Conservation (phyloP, 1,140 invertebrate species). For the Pteromalus puparum region DNA sequence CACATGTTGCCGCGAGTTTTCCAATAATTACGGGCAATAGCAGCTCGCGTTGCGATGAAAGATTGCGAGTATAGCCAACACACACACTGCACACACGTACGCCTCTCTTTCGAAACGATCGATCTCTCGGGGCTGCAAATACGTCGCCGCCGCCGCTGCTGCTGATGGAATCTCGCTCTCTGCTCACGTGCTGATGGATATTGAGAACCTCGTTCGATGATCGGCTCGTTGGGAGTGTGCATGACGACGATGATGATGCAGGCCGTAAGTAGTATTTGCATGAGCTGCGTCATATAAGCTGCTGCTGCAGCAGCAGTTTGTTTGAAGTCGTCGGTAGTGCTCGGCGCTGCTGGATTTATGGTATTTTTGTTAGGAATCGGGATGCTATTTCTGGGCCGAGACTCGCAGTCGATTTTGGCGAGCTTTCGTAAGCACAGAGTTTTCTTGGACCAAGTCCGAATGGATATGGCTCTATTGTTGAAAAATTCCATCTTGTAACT, state of each 20-base stretch:
- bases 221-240: not conserved
- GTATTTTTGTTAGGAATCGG: not conserved
- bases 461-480: too few species aligned
- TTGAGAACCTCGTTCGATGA: not conserved
- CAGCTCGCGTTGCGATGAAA: constrained; percentile 36
- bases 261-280: not conserved
- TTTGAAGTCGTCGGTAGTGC: not conserved
- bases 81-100: not conserved
- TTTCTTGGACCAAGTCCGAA: not conserved
- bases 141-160: not conserved
- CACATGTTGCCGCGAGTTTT: not conserved
- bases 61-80: not conserved
- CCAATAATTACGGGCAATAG: constrained; percentile 34
- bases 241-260: not conserved
- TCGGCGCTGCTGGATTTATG: not conserved
- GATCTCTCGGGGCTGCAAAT: constrained; percentile 18
- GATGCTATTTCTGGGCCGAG: not conserved
- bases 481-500: too few species aligned
- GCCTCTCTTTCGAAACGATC: constrained; percentile 40
- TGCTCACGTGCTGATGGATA: not conserved
- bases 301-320: not conserved
- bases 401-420: not conserved
- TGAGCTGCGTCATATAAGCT: not conserved
- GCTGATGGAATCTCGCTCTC: not conserved
- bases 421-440: not conserved